Percentiles rank a stretch among this genome's conserved stretches.
phyloP scores from a whole-genome alignment of 2,797 vertebrate genomes.

The Oreortyx pictus region DNA sequence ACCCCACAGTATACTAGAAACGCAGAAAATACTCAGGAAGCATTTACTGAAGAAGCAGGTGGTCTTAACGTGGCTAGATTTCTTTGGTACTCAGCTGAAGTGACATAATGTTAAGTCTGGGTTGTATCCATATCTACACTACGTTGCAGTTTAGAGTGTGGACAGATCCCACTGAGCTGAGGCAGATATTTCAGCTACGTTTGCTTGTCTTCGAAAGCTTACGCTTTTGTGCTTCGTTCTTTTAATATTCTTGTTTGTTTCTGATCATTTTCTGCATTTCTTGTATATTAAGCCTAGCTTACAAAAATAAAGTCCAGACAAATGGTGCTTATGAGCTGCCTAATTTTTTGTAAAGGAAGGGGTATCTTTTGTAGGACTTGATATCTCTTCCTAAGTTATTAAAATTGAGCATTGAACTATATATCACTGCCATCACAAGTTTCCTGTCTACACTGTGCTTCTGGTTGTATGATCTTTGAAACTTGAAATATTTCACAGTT shows the following conservation, averaged over 20 bases:
- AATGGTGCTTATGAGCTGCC: neutral
- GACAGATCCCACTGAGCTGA: slow-evolving; percentile 23
- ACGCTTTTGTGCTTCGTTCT: slow-evolving; percentile 70
- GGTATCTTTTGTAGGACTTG: slow-evolving; percentile 44
- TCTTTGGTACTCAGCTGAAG: neutral
- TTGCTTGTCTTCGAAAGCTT: slow-evolving; percentile 48
- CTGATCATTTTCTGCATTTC: slow-evolving; percentile 59
- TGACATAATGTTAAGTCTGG: neutral
- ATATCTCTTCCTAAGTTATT: slow-evolving; percentile 46
- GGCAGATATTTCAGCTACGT: slow-evolving; percentile 39
- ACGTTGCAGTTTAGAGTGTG: neutral
- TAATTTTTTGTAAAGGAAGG: slow-evolving; percentile 54
- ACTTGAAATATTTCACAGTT: slow-evolving; percentile 71
- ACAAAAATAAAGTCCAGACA: slow-evolving; percentile 29
- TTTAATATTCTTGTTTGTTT: slow-evolving; percentile 41
- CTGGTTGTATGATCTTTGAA: slow-evolving; percentile 76
- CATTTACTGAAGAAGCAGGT: neutral
- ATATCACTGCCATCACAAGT: slow-evolving; percentile 78
- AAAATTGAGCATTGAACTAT: slow-evolving; percentile 32
- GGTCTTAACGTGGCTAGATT: neutral
- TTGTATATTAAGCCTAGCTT: slow-evolving; percentile 53
- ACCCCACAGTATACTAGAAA: neutral
- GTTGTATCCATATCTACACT: neutral
- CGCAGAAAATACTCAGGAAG: slow-evolving; percentile 48
- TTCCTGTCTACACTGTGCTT: slow-evolving; percentile 79